Percentiles rank a stretch among this genome's conserved stretches.
phyloP scores from a whole-genome alignment of 2,888 invertebrate genomes.

The Hemistola chrysoprasaria region DNA sequence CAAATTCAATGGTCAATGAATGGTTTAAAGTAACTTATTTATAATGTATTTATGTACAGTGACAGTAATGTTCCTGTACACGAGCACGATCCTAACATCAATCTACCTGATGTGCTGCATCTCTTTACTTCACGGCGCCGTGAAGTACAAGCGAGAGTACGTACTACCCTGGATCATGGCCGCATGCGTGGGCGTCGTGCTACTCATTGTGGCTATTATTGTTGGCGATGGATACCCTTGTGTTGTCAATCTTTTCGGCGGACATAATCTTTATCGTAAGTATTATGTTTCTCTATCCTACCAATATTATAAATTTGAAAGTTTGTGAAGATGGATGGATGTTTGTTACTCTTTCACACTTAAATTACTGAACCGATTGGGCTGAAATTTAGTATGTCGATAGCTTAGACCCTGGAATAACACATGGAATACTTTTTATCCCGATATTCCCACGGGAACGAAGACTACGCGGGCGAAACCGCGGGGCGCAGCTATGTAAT shows the following conservation, averaged over 20 bases:
- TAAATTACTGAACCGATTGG: too few relatives aligned
- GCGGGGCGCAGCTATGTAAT: too few relatives aligned
- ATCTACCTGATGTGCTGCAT: conserved; percentile 75
- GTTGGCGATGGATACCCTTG: conserved; percentile 66
- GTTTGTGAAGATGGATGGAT: too few relatives aligned
- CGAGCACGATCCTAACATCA: conserved; percentile 68
- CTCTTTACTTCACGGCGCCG: conserved; percentile 71
- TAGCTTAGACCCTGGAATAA: too few relatives aligned
- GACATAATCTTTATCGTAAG: conserved; percentile 73
- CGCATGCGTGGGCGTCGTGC: conserved; percentile 60
- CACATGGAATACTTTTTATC: too few relatives aligned
- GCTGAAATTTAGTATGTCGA: too few relatives aligned
- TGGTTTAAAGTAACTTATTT: too few relatives aligned
- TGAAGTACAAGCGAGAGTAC: conserved; percentile 71
- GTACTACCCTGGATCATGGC: conserved; percentile 73
- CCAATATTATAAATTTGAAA: too few relatives aligned
- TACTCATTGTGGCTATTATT: conserved; percentile 56
- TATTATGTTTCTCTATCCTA: conserved; percentile 20
- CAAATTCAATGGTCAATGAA: too few relatives aligned
- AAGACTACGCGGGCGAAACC: too few relatives aligned
- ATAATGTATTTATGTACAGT: conserved; percentile 41
- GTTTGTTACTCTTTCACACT: too few relatives aligned
- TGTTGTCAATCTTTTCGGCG: conserved; percentile 67
- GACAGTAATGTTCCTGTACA: conserved; percentile 72
- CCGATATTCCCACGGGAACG: too few relatives aligned